Percentiles rank a stretch among this genome's conserved stretches.
phyloP scores from a whole-genome alignment of 2,113 vertebrate genomes.

The Girardinichthys multiradiatus region DNA sequence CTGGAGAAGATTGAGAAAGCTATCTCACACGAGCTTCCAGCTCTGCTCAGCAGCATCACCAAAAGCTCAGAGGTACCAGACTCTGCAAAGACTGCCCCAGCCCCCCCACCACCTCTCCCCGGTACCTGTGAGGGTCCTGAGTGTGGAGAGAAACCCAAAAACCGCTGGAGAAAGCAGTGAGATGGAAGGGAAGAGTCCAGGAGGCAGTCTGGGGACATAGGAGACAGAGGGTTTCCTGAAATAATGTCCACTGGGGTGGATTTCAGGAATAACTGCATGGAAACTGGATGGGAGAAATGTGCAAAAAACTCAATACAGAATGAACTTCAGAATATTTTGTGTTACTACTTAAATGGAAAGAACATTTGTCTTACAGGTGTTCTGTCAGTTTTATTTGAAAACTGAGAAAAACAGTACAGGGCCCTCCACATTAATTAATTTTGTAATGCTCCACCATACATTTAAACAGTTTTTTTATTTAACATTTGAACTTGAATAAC shows the following conservation, averaged over 20 bases:
- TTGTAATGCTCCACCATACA: too few relatives aligned
- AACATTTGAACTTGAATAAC: too few relatives aligned
- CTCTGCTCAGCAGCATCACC: constrained; percentile 85
- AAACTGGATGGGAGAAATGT: constrained; percentile 1
- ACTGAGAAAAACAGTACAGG: not conserved
- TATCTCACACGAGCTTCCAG: constrained; percentile 91
- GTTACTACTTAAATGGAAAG: constrained; percentile 16
- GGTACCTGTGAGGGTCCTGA: constrained; percentile 86
- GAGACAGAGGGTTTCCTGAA: constrained; percentile 37
- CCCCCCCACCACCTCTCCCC: constrained; percentile 62
- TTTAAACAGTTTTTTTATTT: too few relatives aligned
- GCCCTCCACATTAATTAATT: not conserved
- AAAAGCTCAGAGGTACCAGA: constrained; percentile 73
- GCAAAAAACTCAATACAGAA: constrained; percentile 8
- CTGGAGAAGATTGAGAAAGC: constrained; percentile 95
- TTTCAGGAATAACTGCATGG: constrained; percentile 24
- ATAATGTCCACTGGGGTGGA: constrained; percentile 30
- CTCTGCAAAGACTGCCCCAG: constrained; percentile 28
- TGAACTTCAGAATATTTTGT: constrained; percentile 7
- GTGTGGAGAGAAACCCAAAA: constrained; percentile 90
- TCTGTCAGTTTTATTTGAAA: not conserved
- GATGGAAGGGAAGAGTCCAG: constrained; percentile 21
- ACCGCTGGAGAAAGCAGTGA: constrained; percentile 85
- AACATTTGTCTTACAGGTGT: not conserved
- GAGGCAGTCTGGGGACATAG: constrained; percentile 61